These are phyloP conservation scores for Podocnemis expansa DNA, from an alignment of 2,113 vertebrate genomes.

Conservation along the genomic window DNA sequence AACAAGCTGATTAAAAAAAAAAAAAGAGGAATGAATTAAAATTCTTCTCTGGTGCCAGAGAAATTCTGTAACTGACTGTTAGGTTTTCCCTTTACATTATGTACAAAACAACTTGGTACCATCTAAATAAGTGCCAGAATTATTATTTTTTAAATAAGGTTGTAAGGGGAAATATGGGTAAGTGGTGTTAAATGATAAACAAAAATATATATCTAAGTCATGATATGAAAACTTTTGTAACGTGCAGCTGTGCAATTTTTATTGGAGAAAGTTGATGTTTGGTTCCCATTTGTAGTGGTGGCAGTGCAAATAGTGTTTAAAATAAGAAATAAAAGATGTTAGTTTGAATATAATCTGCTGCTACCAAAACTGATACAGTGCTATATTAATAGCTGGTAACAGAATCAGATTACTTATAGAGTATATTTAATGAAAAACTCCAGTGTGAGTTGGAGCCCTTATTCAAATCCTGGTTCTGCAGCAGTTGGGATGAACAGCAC, in stretches of 20 bases:
- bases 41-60: neutral
- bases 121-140: neutral
- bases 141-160: neutral
- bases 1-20: neutral
- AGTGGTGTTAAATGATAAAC: neutral
- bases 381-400: neutral
- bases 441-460: neutral
- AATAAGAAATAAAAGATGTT: neutral
- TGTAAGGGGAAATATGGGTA: neutral
- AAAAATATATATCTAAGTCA: neutral
- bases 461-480: neutral
- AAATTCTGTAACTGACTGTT: neutral
- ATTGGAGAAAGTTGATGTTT: neutral
- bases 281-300: neutral
- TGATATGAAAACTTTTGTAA: neutral
- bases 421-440: constrained; percentile 6
- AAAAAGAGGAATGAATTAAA: neutral
- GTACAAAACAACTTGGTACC: neutral
- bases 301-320: neutral
- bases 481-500: neutral
- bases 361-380: neutral
- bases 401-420: neutral
- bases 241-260: neutral
- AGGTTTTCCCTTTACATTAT: neutral
- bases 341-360: neutral